A percentile compares a stretch with the other conserved stretches of the same genome.
phyloP scores from a whole-genome alignment of 1,140 invertebrate genomes.

The Pseudomyrmex pallidus region DNA sequence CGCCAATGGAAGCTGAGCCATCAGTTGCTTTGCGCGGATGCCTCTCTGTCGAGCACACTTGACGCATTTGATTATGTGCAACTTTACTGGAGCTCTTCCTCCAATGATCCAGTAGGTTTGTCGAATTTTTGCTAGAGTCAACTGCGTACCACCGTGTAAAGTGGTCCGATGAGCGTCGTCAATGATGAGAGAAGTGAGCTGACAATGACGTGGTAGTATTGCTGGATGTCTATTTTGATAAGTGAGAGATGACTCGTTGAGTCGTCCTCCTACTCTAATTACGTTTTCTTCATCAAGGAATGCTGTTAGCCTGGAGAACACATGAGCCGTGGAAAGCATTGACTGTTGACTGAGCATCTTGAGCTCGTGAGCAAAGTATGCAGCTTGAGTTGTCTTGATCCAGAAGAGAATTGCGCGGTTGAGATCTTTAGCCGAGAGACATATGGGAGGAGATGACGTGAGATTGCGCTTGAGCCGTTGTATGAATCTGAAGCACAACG shows the following conservation, averaged over 20 bases:
- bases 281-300: too few species aligned
- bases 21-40: not conserved
- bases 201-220: constrained; percentile 65
- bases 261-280: too few species aligned
- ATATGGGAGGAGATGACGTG: too few species aligned
- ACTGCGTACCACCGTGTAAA: constrained; percentile 55
- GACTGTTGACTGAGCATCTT: too few species aligned
- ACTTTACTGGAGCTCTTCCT: not conserved
- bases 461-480: too few species aligned
- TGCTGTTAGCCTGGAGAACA: too few species aligned
- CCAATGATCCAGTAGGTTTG: not conserved
- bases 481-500: too few species aligned
- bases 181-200: constrained; percentile 68
- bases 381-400: too few species aligned
- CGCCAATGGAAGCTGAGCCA: not conserved
- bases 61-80: not conserved
- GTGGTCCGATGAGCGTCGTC: constrained; percentile 63
- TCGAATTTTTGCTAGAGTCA: not conserved
- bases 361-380: too few species aligned
- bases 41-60: not conserved
- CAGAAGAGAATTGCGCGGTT: too few species aligned
- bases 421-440: too few species aligned
- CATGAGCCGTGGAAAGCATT: too few species aligned
- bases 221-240: constrained; percentile 65
- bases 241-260: not conserved